Percentiles rank a stretch among this genome's conserved stretches.
Evolutionary conservation across 2,113 vertebrate species (phyloP).

Genomic region (Stigmatopora nigra): DNA sequence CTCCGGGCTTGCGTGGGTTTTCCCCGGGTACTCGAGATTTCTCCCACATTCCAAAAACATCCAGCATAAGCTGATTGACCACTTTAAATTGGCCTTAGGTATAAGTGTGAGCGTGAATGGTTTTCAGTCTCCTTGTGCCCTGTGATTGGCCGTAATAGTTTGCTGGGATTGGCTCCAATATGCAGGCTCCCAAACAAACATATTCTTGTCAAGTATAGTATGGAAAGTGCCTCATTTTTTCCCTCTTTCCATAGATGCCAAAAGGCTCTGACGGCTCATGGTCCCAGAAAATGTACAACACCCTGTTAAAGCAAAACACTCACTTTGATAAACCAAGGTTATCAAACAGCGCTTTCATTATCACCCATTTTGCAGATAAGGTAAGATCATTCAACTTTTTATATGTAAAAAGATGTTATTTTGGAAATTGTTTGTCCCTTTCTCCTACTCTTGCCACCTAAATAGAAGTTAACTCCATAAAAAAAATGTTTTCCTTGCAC

Average conservation of each 20-base stretch:
- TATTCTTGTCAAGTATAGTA: constrained; percentile 10
- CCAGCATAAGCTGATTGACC: too few relatives aligned
- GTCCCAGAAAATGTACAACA: constrained; percentile 95
- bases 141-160: too few relatives aligned
- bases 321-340: constrained; percentile 92
- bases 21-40: too few relatives aligned
- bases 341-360: constrained; percentile 92
- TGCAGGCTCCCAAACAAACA: too few relatives aligned
- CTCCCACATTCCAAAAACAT: too few relatives aligned
- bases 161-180: too few relatives aligned
- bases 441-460: background rate
- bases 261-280: constrained; percentile 92
- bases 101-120: too few relatives aligned
- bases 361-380: constrained; percentile 97
- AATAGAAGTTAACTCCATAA: background rate
- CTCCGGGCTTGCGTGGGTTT: too few relatives aligned
- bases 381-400: constrained; percentile 58
- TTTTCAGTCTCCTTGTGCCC: too few relatives aligned
- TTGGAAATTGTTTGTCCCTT: background rate
- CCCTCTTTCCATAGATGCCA: constrained; percentile 79
- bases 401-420: background rate
- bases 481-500: constrained; percentile 3
- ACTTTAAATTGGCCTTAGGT: too few relatives aligned
- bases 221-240: constrained; percentile 41
- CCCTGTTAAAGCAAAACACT: constrained; percentile 81